Evolutionary conservation across 1,140 invertebrate species (phyloP).

Genomic region (Schlechtendalia chinensis): DNA sequence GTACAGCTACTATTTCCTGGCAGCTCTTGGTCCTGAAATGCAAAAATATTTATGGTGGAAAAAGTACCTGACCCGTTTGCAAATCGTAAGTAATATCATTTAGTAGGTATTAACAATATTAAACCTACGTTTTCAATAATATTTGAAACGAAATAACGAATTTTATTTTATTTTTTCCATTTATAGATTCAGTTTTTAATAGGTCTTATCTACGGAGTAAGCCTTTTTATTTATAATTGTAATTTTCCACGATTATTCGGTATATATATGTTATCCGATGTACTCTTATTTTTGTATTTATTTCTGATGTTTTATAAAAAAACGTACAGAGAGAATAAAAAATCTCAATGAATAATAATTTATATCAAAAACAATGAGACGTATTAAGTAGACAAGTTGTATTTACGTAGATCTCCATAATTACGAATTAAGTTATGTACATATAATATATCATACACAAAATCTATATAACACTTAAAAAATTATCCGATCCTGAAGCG

Average conservation of each 20-base stretch:
- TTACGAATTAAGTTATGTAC: too few relatives aligned
- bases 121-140: not conserved
- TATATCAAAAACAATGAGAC: too few relatives aligned
- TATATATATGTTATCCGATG: slow-evolving; percentile 33
- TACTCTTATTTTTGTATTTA: slow-evolving; percentile 47
- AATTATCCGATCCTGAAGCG: too few relatives aligned
- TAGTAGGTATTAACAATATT: too few relatives aligned
- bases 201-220: not conserved
- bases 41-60: slow-evolving; percentile 78
- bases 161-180: not conserved
- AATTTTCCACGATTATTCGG: slow-evolving; percentile 25
- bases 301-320: slow-evolving; percentile 51
- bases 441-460: too few relatives aligned
- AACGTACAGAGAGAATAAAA: slow-evolving; percentile 45
- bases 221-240: too few relatives aligned
- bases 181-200: not conserved
- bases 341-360: not conserved
- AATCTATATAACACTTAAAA: too few relatives aligned
- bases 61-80: slow-evolving; percentile 56
- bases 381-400: too few relatives aligned
- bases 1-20: slow-evolving; percentile 57
- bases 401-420: too few relatives aligned
- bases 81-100: slow-evolving; percentile 66
- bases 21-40: slow-evolving; percentile 67
- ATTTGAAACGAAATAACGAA: not conserved